Base-by-base conservation (phyloP, 2,888 invertebrate genomes). In the Rapana venosa region DNA sequence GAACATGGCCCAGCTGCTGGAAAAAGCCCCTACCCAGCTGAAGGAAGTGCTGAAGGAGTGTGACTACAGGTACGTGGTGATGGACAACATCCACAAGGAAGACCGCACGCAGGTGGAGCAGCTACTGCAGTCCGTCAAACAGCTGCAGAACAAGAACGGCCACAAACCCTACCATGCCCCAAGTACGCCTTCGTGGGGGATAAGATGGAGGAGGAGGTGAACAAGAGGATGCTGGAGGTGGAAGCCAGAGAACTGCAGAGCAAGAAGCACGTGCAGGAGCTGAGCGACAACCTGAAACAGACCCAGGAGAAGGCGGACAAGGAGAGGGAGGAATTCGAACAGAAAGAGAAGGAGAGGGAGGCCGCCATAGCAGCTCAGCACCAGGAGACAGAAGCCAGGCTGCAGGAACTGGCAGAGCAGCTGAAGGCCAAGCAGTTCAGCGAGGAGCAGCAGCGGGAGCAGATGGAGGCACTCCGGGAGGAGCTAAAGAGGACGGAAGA, bases 331-430 rank as follows among this genome's bases (percentile, higher is more conserved):
- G 66, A 66, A 13, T 66, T 66, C 66, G 66, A 66, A 66, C 1
- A 66, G 66, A 66, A 66, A 66, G 66, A 66, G 66, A 66, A 66
- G 26, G 26, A 66, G 66, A 61, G 87, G 61, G 66, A 66, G 22
- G 61, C n/a, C 26, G 87, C 58, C 47, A 58, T 26, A 13, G 87
- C 8, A 30, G 61, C 58, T n/a, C 30, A 35, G n/a, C 26, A 58
- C 47, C 47, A 58, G 61, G 66, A 87, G 87, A 87, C 47, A n/a
- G 30, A 87, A 61, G 30, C n/a, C 26, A 58, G 58, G 61, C 26
- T 32, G 58, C 26, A 61, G 30, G 35, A 58, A 32, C 32, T n/a
- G 87, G 8, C 32, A 61, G 58, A 61, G 61, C n/a, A 58, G 58
- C 26, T 26, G 61, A 56, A 87, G 61, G 35, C 26, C 58, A 58